phyloP scores from a whole-genome alignment of 2,888 invertebrate species.

The Smittia aterrima region DNA sequence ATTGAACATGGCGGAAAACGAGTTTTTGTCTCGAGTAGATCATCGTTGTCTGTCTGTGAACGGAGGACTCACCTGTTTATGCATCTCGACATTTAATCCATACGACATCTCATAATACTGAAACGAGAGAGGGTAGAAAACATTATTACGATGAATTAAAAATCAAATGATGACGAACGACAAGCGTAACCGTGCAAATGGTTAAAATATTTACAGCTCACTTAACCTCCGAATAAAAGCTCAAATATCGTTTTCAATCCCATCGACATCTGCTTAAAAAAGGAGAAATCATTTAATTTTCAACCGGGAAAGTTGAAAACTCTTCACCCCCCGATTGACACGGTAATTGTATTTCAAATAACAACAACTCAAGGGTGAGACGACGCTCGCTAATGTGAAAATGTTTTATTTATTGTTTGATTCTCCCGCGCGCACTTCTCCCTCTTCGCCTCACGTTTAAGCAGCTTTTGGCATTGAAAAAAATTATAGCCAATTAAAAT shows the following conservation, averaged over 20 bases:
- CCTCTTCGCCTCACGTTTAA: slow-evolving; percentile 5
- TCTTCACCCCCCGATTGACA: background rate
- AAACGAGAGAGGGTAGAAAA: slow-evolving; percentile 52
- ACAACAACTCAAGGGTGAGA: background rate
- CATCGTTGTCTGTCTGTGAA: background rate
- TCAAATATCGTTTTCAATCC: slow-evolving; percentile 5
- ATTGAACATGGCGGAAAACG: no score
- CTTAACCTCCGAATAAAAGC: slow-evolving; percentile 1
- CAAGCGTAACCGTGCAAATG: background rate
- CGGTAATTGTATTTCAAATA: background rate
- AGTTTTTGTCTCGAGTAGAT: no score
- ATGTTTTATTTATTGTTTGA: background rate
- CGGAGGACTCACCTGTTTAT: slow-evolving; percentile 75
- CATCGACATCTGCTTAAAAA: background rate
- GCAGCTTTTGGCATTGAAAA: slow-evolving; percentile 20
- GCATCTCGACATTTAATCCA: slow-evolving; percentile 93
- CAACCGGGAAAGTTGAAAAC: background rate
- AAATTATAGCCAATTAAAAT: slow-evolving; percentile 36
- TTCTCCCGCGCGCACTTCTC: background rate
- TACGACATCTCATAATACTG: slow-evolving; percentile 97
- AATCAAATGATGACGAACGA: background rate
- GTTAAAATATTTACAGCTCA: slow-evolving; percentile 32
- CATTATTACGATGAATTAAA: slow-evolving; percentile 35
- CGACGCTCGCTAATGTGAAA: background rate
- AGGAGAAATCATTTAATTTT: background rate